Percentiles rank a stretch among this genome's conserved stretches.
Evolutionary conservation across 1,140 invertebrate species (phyloP).

Genomic region (Lepidurus packardi): DNA sequence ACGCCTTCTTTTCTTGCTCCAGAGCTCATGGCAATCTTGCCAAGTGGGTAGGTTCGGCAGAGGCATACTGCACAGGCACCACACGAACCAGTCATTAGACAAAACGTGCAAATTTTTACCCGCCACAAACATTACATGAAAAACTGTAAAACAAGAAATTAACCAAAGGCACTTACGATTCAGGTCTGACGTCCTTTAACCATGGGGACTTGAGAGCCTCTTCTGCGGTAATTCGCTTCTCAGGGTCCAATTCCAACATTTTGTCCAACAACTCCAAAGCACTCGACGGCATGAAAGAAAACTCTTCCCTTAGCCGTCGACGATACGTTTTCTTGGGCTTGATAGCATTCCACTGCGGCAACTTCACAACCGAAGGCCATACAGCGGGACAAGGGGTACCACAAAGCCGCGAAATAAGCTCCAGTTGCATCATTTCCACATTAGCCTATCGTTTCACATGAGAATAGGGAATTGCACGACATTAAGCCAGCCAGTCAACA

Average conservation of each 20-base stretch:
- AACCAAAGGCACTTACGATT: slow-evolving; percentile 59
- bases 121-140: slow-evolving; percentile 28
- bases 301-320: slow-evolving; percentile 84
- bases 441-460: slow-evolving; percentile 60
- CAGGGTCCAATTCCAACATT: slow-evolving; percentile 95
- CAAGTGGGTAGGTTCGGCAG: slow-evolving; percentile 79
- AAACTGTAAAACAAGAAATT: slow-evolving; percentile 27
- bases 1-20: slow-evolving; percentile 86
- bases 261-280: slow-evolving; percentile 91
- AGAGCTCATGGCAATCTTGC: slow-evolving; percentile 99
- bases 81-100: slow-evolving; percentile 33
- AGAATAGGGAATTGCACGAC: neutral
- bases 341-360: slow-evolving; percentile 85
- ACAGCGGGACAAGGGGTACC: slow-evolving; percentile 94
- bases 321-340: slow-evolving; percentile 87
- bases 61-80: slow-evolving; percentile 59
- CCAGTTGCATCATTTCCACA: slow-evolving; percentile 87
- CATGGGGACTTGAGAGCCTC: slow-evolving; percentile 90
- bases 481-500: neutral
- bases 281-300: slow-evolving; percentile 76
- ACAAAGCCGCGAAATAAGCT: slow-evolving; percentile 89
- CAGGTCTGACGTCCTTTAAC: slow-evolving; percentile 84
- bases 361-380: slow-evolving; percentile 94
- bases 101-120: slow-evolving; percentile 25
- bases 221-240: slow-evolving; percentile 85